Base-by-base conservation (phyloP, 2,888 invertebrate species). In the Hydrotaea diabolus region DNA sequence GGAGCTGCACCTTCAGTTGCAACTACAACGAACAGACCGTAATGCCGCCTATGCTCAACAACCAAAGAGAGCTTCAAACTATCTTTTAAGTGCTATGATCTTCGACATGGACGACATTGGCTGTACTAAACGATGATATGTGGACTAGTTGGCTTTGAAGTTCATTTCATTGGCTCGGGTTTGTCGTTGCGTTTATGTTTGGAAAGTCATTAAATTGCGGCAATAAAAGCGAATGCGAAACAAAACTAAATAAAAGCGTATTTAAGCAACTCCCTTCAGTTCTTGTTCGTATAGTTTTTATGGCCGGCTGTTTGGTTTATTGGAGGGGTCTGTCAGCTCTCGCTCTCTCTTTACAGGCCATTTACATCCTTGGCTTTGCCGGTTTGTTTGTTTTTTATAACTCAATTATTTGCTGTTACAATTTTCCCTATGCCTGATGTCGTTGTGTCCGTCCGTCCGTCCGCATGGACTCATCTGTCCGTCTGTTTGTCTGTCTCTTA, bases 331-430 rank as follows among this genome's bases (percentile, higher is more conserved):
- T 74, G 83, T 77, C 84, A n/a, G n/a, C n/a, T 73, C 80, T 77
- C 80, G 77, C n/a, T 81, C 84, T 15, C 80, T 84, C 80, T 84
- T 84, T 81, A 84, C 84, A 81, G 84, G 55, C 81, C 73, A 85
- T 85, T 85, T 82, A 82, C 66, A 66, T 59, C 66, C 66, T 66
- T 17, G 66, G 43, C 43, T n/a, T 39, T 69, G 59, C 36, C 31
- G n/a, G n/a, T n/a, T n/a, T 11, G 2, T 66, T 84, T 11, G 0
- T 66, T 84, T 83, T 81, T 85, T 85, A 85, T 77, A 85, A 85
- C 85, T 85, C 81, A 85, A 85, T 85, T 85, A 85, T 82, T 73
- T 82, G 85, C 81, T 82, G 79, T 79, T 82, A 82, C 62, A 82
- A 66, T 71, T 77, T 57, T 26, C 66, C 21, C 36, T 43, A 7